A percentile compares a stretch with the other conserved stretches of the same genome.
Conservation (phyloP, 2,113 vertebrate genomes). For the Macquaria australasica region DNA sequence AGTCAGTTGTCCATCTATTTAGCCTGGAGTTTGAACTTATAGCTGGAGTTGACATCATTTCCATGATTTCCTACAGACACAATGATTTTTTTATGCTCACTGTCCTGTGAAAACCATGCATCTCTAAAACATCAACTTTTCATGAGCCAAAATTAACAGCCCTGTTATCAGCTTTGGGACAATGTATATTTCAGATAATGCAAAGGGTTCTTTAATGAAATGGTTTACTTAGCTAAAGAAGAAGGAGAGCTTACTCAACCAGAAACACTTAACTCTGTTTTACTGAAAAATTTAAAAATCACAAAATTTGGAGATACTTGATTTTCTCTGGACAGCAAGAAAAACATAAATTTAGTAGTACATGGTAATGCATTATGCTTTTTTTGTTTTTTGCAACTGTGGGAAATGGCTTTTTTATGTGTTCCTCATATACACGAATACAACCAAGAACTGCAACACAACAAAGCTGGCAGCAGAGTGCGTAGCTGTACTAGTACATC, state of each 20-base stretch:
- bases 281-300: background rate
- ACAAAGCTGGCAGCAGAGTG: too few relatives aligned
- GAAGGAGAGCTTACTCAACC: background rate
- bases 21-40: background rate
- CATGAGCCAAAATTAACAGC: background rate
- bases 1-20: conserved; percentile 45
- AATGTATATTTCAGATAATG: background rate
- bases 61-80: background rate
- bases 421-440: background rate
- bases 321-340: background rate
- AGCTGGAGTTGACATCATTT: background rate
- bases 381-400: background rate
- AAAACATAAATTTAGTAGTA: background rate
- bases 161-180: background rate
- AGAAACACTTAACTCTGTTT: background rate
- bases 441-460: background rate
- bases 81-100: background rate
- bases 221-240: background rate
- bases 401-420: background rate
- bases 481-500: too few relatives aligned
- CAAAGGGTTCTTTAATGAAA: background rate
- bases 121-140: background rate
- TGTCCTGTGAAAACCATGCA: background rate
- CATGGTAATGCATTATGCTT: background rate
- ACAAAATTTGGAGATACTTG: too few relatives aligned